Percentiles rank a stretch among this genome's conserved stretches.
Conservation (phyloP, 1,140 invertebrate genomes). For the Brachionus sp. region DNA sequence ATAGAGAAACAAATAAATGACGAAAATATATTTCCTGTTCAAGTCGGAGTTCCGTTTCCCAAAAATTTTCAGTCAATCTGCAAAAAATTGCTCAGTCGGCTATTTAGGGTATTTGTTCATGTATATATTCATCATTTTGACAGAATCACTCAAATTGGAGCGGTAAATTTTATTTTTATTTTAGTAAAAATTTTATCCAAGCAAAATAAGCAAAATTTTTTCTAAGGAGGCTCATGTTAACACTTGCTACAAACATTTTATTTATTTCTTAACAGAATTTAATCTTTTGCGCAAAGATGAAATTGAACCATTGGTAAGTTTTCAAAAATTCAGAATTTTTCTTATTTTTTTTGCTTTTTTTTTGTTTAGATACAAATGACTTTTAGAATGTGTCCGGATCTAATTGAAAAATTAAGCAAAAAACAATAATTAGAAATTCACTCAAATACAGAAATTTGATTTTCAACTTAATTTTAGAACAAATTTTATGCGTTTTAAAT, state of each 20-base stretch:
- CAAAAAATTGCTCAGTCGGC: slow-evolving; percentile 80
- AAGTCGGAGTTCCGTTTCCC: slow-evolving; percentile 80
- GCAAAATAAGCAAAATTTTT: slow-evolving; percentile 48
- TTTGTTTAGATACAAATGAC: slow-evolving; percentile 33
- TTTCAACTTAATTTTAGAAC: neutral
- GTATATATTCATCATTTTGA: slow-evolving; percentile 97
- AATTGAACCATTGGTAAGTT: slow-evolving; percentile 68
- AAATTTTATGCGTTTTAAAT: slow-evolving; percentile 8
- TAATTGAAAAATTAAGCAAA: slow-evolving; percentile 40
- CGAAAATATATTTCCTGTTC: slow-evolving; percentile 77
- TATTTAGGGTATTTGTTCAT: slow-evolving; percentile 91
- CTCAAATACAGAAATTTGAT: neutral
- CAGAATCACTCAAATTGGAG: slow-evolving; percentile 77
- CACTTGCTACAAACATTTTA: slow-evolving; percentile 94
- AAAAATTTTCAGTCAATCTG: slow-evolving; percentile 75
- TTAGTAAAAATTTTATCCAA: too few species aligned
- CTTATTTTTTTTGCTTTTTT: neutral
- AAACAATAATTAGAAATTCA: neutral
- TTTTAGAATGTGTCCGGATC: slow-evolving; percentile 40
- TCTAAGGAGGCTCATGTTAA: slow-evolving; percentile 88
- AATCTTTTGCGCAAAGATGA: slow-evolving; percentile 79
- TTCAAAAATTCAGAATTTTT: neutral
- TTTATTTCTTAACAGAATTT: slow-evolving; percentile 87
- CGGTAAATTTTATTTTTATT: slow-evolving; percentile 64
- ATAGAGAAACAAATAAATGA: slow-evolving; percentile 88